Percentiles rank a stretch among this genome's conserved stretches.
Evolutionary conservation across 2,888 invertebrate genomes (phyloP).

Genomic region (Chloroclysta siterata): DNA sequence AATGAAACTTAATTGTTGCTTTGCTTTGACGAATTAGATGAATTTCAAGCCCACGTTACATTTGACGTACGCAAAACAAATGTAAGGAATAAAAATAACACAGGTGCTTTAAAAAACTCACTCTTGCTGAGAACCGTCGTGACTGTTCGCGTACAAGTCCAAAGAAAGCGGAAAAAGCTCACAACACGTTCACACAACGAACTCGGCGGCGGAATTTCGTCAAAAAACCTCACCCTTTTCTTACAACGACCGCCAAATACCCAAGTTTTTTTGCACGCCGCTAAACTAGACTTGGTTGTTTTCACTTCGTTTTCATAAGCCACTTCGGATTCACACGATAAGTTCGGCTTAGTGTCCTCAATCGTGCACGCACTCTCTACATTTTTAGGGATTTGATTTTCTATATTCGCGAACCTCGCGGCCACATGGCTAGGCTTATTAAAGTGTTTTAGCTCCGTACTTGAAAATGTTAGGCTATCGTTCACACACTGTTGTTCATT

Average conservation of each 20-base stretch:
- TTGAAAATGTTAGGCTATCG: constrained; percentile 40
- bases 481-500: constrained; percentile 16
- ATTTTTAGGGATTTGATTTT: constrained; percentile 60
- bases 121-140: constrained; percentile 65
- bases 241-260: constrained; percentile 59
- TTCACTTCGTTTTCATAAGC: constrained; percentile 59
- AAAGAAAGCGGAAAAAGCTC: constrained; percentile 65
- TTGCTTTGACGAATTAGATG: neutral
- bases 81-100: neutral
- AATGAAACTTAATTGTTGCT: neutral
- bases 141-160: constrained; percentile 65
- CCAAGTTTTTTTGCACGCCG: constrained; percentile 59
- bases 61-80: neutral
- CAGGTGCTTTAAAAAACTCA: constrained; percentile 45
- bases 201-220: constrained; percentile 56
- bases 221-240: constrained; percentile 75
- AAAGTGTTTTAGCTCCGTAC: constrained; percentile 61
- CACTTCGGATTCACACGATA: constrained; percentile 46
- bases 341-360: constrained; percentile 43
- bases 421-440: constrained; percentile 47
- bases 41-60: neutral
- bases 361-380: constrained; percentile 50
- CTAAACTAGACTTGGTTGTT: constrained; percentile 67
- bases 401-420: constrained; percentile 50
- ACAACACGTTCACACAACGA: constrained; percentile 65